A percentile compares a stretch with the other conserved stretches of the same genome.
Conservation (phyloP, 2,797 vertebrate genomes). For the Denticeps clupeoides region DNA sequence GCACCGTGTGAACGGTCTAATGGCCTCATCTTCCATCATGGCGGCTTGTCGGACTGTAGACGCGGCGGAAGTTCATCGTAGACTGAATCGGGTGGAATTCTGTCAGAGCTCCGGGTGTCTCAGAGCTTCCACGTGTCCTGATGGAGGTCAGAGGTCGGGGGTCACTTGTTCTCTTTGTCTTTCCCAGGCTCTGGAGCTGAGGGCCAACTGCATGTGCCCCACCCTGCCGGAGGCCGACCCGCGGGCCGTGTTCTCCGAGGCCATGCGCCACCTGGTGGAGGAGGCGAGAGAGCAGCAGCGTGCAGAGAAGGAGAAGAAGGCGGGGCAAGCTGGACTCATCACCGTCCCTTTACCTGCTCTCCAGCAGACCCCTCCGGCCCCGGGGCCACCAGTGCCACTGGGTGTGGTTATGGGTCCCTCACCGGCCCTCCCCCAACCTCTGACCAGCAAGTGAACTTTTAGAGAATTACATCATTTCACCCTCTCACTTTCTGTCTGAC, state of each 20-base stretch:
- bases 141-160: conserved; percentile 8
- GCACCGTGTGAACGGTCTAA: conserved; percentile 16
- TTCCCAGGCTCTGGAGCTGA: conserved; percentile 79
- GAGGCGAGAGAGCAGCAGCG: conserved; percentile 19
- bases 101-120: no score
- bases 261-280: conserved; percentile 55
- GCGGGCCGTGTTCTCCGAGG: conserved; percentile 65
- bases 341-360: conserved; percentile 4
- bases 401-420: conserved; percentile 14
- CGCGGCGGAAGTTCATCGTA: no score
- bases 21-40: conserved; percentile 23
- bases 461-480: neutral
- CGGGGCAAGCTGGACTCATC: neutral
- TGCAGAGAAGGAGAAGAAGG: conserved; percentile 5
- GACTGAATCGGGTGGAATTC: no score
- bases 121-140: no score
- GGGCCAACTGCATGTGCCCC: conserved; percentile 75
- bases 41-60: neutral
- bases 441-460: conserved; percentile 12
- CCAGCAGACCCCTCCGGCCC: neutral
- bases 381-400: conserved; percentile 1
- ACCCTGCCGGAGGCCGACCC: conserved; percentile 73
- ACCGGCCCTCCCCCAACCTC: conserved; percentile 24
- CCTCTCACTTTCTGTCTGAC: no score
- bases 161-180: conserved; percentile 12